A percentile compares a stretch with the other conserved stretches of the same genome.
These are phyloP conservation scores for Donacobius atricapilla DNA, from an alignment of 2,113 vertebrate genomes.

Conservation along the genomic window DNA sequence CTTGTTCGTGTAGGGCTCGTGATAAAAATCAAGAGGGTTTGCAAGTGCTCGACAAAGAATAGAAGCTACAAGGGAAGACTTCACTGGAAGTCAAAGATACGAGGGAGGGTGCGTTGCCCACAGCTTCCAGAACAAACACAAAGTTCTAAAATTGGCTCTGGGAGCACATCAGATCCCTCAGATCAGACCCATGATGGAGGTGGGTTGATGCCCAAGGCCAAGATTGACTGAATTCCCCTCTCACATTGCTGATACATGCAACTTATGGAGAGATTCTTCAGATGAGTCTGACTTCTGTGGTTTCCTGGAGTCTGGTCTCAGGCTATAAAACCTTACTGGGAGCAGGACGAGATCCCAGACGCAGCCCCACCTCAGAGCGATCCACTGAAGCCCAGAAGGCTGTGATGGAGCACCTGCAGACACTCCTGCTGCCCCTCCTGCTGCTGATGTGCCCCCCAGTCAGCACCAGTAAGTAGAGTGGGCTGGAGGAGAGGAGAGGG, in stretches of 20 bases:
- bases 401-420: not conserved
- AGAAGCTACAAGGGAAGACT: not conserved
- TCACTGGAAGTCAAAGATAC: not conserved
- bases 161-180: not conserved
- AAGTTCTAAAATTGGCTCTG: not conserved
- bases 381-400: not conserved
- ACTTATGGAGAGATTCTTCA: not conserved
- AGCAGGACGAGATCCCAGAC: not conserved
- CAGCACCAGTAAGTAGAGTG: not conserved
- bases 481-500: not conserved
- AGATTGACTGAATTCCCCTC: conserved; percentile 3
- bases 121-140: not conserved
- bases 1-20: not conserved
- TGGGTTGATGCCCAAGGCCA: not conserved
- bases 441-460: not conserved
- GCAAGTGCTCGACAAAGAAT: not conserved
- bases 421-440: not conserved
- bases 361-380: not conserved
- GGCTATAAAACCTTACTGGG: conserved; percentile 47
- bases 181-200: not conserved
- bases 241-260: not conserved
- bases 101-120: not conserved
- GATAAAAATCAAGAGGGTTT: not conserved
- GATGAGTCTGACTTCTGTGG: conserved; percentile 13
- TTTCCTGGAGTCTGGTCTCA: conserved; percentile 53